phyloP scores from a whole-genome alignment of 2,888 invertebrate genomes.

The Spialia ferax region DNA sequence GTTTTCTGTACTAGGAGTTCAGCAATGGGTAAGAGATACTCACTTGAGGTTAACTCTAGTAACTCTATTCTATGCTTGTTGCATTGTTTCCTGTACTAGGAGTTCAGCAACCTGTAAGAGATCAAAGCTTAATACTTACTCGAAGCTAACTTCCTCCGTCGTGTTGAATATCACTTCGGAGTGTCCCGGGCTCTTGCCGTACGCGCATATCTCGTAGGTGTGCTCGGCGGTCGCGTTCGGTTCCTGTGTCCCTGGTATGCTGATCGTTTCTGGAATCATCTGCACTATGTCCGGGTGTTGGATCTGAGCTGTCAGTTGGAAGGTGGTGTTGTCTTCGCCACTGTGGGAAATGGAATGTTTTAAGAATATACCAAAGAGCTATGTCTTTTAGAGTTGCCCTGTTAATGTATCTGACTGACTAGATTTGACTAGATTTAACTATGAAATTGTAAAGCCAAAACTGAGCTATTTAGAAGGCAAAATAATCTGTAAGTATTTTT shows the following conservation, averaged over 20 bases:
- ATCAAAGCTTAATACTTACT: constrained; percentile 69
- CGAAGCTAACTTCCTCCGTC: constrained; percentile 77
- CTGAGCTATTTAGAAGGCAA: too few relatives aligned
- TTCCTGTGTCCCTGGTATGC: constrained; percentile 65
- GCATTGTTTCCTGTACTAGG: too few relatives aligned
- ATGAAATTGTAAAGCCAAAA: too few relatives aligned
- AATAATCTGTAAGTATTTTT: too few relatives aligned
- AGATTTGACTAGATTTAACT: too few relatives aligned
- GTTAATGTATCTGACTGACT: too few relatives aligned
- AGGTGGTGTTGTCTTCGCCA: constrained; percentile 72
- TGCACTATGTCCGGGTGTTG: constrained; percentile 89
- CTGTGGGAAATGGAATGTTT: constrained; percentile 61
- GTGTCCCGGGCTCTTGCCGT: constrained; percentile 89
- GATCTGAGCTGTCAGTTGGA: constrained; percentile 83
- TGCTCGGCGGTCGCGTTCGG: constrained; percentile 66
- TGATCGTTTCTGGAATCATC: constrained; percentile 79
- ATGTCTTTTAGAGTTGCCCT: too few relatives aligned
- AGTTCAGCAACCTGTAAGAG: background rate
- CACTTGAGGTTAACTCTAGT: too few relatives aligned
- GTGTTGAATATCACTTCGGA: constrained; percentile 88
- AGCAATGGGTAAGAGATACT: too few relatives aligned
- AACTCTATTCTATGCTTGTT: too few relatives aligned
- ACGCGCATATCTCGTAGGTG: constrained; percentile 82
- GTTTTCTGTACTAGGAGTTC: too few relatives aligned
- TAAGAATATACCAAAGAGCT: too few relatives aligned